A percentile compares a stretch with the other conserved stretches of the same genome.
Evolutionary conservation across 2,797 vertebrate species (phyloP).

Genomic region (Nyctibius grandis): DNA sequence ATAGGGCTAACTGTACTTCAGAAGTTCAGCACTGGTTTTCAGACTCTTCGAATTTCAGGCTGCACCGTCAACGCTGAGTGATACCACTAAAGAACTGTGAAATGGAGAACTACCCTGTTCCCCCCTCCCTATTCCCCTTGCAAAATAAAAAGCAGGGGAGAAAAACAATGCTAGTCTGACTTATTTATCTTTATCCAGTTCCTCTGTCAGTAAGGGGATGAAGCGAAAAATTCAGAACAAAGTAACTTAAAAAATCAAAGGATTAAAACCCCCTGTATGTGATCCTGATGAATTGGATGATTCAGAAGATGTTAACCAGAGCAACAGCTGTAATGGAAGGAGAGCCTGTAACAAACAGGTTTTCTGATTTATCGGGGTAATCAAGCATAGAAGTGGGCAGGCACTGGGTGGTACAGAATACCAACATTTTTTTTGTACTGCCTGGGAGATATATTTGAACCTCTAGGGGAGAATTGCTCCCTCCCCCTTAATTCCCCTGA

Average conservation of each 20-base stretch:
- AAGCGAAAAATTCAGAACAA: slow-evolving; percentile 62
- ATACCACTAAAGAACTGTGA: slow-evolving; percentile 4
- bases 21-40: background rate
- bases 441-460: slow-evolving; percentile 44
- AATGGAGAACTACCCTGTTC: background rate
- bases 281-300: slow-evolving; percentile 69
- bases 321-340: slow-evolving; percentile 68
- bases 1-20: background rate
- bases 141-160: slow-evolving; percentile 26
- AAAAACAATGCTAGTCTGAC: slow-evolving; percentile 16
- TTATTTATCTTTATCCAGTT: slow-evolving; percentile 61
- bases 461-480: slow-evolving; percentile 1
- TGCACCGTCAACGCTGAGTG: background rate
- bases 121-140: background rate
- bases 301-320: slow-evolving; percentile 70
- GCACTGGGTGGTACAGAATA: slow-evolving; percentile 70
- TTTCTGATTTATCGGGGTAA: slow-evolving; percentile 68
- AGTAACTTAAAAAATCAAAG: slow-evolving; percentile 67
- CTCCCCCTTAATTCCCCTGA: slow-evolving; percentile 16
- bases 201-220: slow-evolving; percentile 53
- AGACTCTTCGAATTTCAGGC: background rate
- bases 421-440: slow-evolving; percentile 36
- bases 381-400: slow-evolving; percentile 65
- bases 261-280: slow-evolving; percentile 39
- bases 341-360: slow-evolving; percentile 61